phyloP scores from a whole-genome alignment of 1,140 invertebrate genomes.

The Drosophila lacteicornis region DNA sequence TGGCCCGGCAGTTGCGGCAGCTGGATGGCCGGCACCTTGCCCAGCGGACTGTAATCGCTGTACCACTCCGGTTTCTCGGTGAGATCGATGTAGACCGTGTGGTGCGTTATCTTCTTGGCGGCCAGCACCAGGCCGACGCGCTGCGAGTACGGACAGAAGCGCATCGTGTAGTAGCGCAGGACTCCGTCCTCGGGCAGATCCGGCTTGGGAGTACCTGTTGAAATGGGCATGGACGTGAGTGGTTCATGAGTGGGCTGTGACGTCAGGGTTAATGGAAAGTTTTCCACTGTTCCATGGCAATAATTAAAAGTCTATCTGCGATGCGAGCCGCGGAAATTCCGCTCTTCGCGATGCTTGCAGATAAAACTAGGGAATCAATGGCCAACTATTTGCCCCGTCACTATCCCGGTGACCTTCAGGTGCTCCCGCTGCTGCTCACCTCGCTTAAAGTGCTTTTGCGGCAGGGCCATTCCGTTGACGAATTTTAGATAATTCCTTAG shows the following conservation, averaged over 20 bases:
- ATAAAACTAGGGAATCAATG: slow-evolving; percentile 45
- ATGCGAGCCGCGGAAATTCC: slow-evolving; percentile 4
- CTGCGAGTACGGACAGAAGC: slow-evolving; percentile 96
- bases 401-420: slow-evolving; percentile 34
- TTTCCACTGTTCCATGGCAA: slow-evolving; percentile 24
- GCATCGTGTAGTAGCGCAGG: slow-evolving; percentile 93
- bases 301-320: slow-evolving; percentile 28
- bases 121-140: slow-evolving; percentile 92
- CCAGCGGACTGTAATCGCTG: slow-evolving; percentile 88
- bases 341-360: slow-evolving; percentile 14
- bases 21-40: slow-evolving; percentile 93
- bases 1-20: slow-evolving; percentile 87
- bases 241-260: slow-evolving; percentile 32
- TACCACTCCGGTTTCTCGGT: slow-evolving; percentile 95
- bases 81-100: slow-evolving; percentile 93
- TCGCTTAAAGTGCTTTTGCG: slow-evolving; percentile 67
- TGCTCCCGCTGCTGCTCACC: slow-evolving; percentile 45
- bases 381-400: slow-evolving; percentile 26
- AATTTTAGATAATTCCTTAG: slow-evolving; percentile 11
- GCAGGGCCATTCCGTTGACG: slow-evolving; percentile 46
- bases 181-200: slow-evolving; percentile 87
- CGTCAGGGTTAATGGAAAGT: slow-evolving; percentile 48
- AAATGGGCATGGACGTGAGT: slow-evolving; percentile 8
- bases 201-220: slow-evolving; percentile 88
- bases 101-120: slow-evolving; percentile 94